Percentiles rank a stretch among this genome's conserved stretches.
Evolutionary conservation across 2,797 vertebrate species (phyloP).

Genomic region (Triplophysa bombifrons): DNA sequence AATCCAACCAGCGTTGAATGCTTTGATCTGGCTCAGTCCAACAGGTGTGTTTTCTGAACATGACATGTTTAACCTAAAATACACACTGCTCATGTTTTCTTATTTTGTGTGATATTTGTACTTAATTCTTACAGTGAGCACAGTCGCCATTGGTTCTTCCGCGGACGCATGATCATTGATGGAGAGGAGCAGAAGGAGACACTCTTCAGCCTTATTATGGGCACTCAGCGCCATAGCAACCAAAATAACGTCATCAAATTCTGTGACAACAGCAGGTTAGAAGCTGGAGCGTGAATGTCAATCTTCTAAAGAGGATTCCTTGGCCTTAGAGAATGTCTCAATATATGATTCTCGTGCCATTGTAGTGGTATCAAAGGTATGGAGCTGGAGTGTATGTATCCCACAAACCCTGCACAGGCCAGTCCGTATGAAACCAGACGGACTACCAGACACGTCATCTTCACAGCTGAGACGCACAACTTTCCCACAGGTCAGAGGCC

Average conservation of each 20-base stretch:
- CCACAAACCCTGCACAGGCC: conserved; percentile 76
- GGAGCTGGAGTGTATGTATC: conserved; percentile 78
- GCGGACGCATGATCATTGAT: conserved; percentile 83
- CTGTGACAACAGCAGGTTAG: conserved; percentile 94
- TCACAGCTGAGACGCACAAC: conserved; percentile 96
- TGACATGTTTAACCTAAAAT: neutral
- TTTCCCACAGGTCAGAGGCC: conserved; percentile 86
- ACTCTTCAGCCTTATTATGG: conserved; percentile 89
- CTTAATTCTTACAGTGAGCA: conserved; percentile 80
- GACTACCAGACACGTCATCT: conserved; percentile 85
- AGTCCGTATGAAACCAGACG: conserved; percentile 74
- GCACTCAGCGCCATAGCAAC: conserved; percentile 87
- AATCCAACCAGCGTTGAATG: conserved; percentile 92
- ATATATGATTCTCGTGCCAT: conserved; percentile 39
- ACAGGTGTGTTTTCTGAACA: conserved; percentile 76
- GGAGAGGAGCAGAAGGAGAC: conserved; percentile 79
- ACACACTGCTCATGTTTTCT: neutral
- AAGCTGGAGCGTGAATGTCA: neutral
- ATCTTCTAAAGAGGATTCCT: neutral
- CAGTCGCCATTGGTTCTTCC: conserved; percentile 96
- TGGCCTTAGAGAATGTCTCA: conserved; percentile 1
- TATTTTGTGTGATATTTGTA: conserved; percentile 6
- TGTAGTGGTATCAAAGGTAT: conserved; percentile 84
- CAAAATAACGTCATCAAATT: conserved; percentile 94
- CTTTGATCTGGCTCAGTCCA: conserved; percentile 93